Conservation (phyloP, 2,797 vertebrate genomes). For the Semaprochilodus insignis region DNA sequence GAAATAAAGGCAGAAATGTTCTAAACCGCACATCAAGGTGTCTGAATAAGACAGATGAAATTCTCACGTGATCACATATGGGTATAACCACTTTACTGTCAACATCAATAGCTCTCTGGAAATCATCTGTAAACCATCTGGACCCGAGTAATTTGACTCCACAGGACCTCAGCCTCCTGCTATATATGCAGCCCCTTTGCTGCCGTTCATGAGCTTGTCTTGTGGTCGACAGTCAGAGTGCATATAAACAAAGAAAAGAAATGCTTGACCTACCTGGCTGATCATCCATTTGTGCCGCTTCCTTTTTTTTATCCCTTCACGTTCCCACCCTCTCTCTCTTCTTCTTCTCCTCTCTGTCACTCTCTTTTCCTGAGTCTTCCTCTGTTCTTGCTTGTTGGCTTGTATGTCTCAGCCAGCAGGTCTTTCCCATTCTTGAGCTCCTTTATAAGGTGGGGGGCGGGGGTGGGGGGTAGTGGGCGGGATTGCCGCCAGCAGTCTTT, state of each 20-base stretch:
- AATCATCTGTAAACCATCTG: constrained; percentile 37
- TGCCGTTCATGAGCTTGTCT: constrained; percentile 3
- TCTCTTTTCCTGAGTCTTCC: constrained; percentile 33
- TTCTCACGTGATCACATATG: not conserved
- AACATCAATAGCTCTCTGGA: not conserved
- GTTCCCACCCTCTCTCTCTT: constrained; percentile 12
- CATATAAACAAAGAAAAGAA: constrained; percentile 55
- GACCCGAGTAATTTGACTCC: constrained; percentile 9
- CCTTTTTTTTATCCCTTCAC: constrained; percentile 37
- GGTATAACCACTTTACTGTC: not conserved
- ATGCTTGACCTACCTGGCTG: constrained; percentile 78
- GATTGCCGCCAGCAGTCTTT: constrained; percentile 38
- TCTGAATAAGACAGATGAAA: not conserved
- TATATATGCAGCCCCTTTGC: constrained; percentile 17
- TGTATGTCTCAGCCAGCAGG: constrained; percentile 49
- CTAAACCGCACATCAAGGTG: not conserved
- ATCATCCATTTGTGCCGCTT: constrained; percentile 75
- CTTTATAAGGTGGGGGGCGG: constrained; percentile 56
- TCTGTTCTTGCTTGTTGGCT: constrained; percentile 47
- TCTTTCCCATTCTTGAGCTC: constrained; percentile 59
- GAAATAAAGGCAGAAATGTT: not conserved
- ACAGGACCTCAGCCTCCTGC: not conserved
- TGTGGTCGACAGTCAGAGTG: constrained; percentile 20
- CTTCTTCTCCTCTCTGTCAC: constrained; percentile 19
- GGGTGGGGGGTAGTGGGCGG: constrained; percentile 51